Conservation (phyloP, 1,140 invertebrate species). For the Probaryconus sp. region DNA sequence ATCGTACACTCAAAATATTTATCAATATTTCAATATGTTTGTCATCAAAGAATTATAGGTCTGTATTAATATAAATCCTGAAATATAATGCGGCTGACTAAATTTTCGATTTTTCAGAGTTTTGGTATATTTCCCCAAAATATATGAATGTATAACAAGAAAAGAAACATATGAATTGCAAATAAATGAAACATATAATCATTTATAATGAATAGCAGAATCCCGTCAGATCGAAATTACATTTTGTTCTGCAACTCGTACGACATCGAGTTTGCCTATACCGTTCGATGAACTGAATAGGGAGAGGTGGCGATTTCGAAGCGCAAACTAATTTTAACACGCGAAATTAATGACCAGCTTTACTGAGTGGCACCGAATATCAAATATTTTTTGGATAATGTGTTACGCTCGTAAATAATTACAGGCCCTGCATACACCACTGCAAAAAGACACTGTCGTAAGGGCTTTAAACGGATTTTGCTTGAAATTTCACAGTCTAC, state of each 20-base stretch:
- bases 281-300: slow-evolving; percentile 6
- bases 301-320: slow-evolving; percentile 60
- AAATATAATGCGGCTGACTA: too few relatives aligned
- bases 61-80: too few relatives aligned
- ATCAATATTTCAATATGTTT: too few relatives aligned
- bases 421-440: slow-evolving; percentile 53
- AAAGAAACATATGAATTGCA: slow-evolving; percentile 8
- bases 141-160: neutral
- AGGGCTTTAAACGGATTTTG: slow-evolving; percentile 64
- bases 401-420: slow-evolving; percentile 73
- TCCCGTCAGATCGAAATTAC: slow-evolving; percentile 55
- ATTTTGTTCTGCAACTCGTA: slow-evolving; percentile 33
- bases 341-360: slow-evolving; percentile 69
- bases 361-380: slow-evolving; percentile 67
- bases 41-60: too few relatives aligned
- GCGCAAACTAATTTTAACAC: slow-evolving; percentile 71
- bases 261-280: slow-evolving; percentile 25
- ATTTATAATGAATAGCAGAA: slow-evolving; percentile 35
- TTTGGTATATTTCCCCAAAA: too few relatives aligned
- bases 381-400: slow-evolving; percentile 72
- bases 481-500: slow-evolving; percentile 57
- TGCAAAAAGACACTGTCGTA: slow-evolving; percentile 59
- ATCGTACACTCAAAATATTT: too few relatives aligned
- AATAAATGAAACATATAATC: slow-evolving; percentile 29
- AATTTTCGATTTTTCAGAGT: too few relatives aligned